Percentiles rank a stretch among this genome's conserved stretches.
These are phyloP conservation scores for Leuciscus waleckii DNA, from an alignment of 2,797 vertebrate species.

Conservation along the genomic window DNA sequence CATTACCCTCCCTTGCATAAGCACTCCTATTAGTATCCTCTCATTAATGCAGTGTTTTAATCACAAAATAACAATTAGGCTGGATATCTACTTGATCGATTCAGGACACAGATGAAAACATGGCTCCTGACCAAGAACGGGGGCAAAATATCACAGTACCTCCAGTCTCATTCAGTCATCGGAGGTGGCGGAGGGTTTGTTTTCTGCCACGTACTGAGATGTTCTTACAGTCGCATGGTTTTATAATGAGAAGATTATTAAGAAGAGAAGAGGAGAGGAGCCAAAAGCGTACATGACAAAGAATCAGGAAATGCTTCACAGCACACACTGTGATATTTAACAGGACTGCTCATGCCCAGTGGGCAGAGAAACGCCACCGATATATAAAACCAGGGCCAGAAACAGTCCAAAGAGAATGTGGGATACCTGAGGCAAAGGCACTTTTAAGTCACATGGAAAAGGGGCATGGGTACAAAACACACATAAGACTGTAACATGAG, in stretches of 20 bases:
- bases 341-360: conserved; percentile 9
- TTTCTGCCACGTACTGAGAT: conserved; percentile 20
- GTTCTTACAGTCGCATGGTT: conserved; percentile 17
- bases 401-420: conserved; percentile 23
- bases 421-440: conserved; percentile 18
- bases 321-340: conserved; percentile 34
- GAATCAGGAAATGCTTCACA: conserved; percentile 33
- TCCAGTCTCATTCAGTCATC: conserved; percentile 13
- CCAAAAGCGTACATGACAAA: conserved; percentile 6
- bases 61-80: conserved; percentile 52
- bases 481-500: conserved; percentile 56
- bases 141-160: conserved; percentile 26
- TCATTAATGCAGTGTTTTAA: conserved; percentile 48
- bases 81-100: conserved; percentile 40
- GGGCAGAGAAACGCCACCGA: conserved; percentile 12
- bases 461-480: conserved; percentile 24
- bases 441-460: conserved; percentile 29
- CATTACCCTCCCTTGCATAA: conserved; percentile 48
- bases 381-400: neutral
- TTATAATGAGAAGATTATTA: conserved; percentile 8
- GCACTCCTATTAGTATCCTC: conserved; percentile 45
- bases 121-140: conserved; percentile 33
- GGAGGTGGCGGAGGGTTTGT: conserved; percentile 18
- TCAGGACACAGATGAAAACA: conserved; percentile 24
- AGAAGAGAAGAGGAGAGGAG: conserved; percentile 22